These are phyloP conservation scores for Blomia tropicalis DNA, from an alignment of 2,888 invertebrate species.

Conservation along the genomic window DNA sequence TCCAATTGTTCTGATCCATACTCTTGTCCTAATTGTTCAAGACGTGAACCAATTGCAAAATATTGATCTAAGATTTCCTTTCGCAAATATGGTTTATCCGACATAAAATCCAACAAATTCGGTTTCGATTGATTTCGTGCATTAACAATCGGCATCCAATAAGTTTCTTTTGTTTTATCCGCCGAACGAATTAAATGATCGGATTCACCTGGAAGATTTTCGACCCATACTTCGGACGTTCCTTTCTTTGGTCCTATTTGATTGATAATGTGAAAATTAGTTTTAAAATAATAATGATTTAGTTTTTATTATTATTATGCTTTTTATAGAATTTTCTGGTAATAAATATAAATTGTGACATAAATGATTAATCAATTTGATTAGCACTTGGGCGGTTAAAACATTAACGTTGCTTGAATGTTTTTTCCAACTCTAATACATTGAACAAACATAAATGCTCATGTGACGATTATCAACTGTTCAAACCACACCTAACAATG, in stretches of 20 bases:
- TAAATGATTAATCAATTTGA: too few species aligned
- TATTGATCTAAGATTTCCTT: slow-evolving; percentile 17
- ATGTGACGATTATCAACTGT: too few species aligned
- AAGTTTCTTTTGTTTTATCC: slow-evolving; percentile 20
- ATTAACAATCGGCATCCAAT: slow-evolving; percentile 23
- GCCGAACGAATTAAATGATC: slow-evolving; percentile 18
- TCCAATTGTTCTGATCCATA: slow-evolving; percentile 14
- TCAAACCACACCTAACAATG: too few species aligned
- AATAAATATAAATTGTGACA: too few species aligned
- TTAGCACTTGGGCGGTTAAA: too few species aligned
- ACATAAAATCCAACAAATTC: slow-evolving; percentile 20
- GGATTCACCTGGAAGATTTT: slow-evolving; percentile 24
- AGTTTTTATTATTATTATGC: too few species aligned
- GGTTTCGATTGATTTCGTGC: slow-evolving; percentile 19
- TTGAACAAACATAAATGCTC: too few species aligned
- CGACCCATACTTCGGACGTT: slow-evolving; percentile 21
- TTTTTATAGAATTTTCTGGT: too few species aligned
- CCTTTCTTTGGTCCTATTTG: slow-evolving; percentile 24
- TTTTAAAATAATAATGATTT: background rate
- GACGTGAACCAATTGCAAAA: background rate
- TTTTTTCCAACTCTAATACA: too few species aligned
- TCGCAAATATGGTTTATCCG: slow-evolving; percentile 22
- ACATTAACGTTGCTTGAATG: too few species aligned
- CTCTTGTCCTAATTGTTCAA: slow-evolving; percentile 22
- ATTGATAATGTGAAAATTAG: background rate